Conservation (phyloP, 2,888 invertebrate genomes). For the Tinea semifulvella region DNA sequence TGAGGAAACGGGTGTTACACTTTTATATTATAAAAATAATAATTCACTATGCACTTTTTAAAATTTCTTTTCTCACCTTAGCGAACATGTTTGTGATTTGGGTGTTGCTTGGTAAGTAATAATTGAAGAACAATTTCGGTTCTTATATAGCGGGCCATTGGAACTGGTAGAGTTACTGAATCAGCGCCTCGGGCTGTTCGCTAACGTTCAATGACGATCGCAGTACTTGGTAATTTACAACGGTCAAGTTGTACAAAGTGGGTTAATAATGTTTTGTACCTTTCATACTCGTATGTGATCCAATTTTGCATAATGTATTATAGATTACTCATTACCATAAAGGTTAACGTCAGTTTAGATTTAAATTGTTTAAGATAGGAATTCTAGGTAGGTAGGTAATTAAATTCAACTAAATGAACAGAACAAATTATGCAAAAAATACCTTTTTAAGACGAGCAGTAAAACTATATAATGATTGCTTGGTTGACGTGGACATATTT, state of each 20-base stretch:
- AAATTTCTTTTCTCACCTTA: neutral
- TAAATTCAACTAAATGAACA: no score
- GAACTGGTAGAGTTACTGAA: slow-evolving; percentile 17
- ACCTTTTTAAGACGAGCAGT: no score
- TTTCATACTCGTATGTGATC: neutral
- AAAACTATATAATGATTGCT: no score
- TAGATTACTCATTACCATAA: no score
- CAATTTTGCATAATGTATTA: neutral
- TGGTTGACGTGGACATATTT: no score
- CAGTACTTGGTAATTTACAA: neutral
- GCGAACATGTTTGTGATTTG: neutral
- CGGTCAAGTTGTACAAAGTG: neutral
- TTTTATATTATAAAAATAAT: no score
- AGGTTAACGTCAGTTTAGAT: no score
- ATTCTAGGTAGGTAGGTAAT: no score
- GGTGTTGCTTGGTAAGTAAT: neutral
- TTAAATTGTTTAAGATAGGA: no score
- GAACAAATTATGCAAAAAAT: no score
- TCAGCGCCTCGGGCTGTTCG: slow-evolving; percentile 16
- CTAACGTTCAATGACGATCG: neutral
- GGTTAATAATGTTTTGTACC: neutral
- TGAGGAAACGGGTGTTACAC: no score
- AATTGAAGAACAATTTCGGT: slow-evolving; percentile 14
- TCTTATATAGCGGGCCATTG: slow-evolving; percentile 24
- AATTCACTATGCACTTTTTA: no score